Base-by-base conservation (phyloP, 2,797 vertebrate genomes). In the Threskiornis aethiopicus region DNA sequence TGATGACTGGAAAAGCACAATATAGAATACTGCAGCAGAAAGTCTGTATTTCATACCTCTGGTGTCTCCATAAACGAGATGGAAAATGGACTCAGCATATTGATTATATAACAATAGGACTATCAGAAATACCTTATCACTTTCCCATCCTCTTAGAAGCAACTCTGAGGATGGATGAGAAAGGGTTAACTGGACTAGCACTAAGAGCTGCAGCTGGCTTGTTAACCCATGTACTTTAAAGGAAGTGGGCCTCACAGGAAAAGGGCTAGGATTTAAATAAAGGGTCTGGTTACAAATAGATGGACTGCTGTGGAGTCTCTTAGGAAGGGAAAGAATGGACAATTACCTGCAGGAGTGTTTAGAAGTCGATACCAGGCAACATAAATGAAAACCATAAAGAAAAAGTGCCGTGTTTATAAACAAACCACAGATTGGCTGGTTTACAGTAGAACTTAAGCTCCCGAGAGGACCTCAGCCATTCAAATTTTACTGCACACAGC, bases 231-330 rank as follows among this genome's bases (percentile, higher is more conserved):
- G 37, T 59, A 73, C 55, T 82, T 88, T 76, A 82, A 94, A 96
- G 66, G 73, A 96, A 94, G 33, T 35, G 66, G 62, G 73, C 77
- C 73, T 82, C 93, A 92, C 37, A 93, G 88, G 73, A 94, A 95
- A 79, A 91, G 70, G 24, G 37, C 29, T 10, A 71, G 58, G 22
- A 94, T 90, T 94, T 94, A 92, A 94, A 84, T 84, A 91, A 82
- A 92, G 54, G 29, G 66, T 88, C 84, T 88, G 72, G 47, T 89
- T 94, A 86, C 90, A 94, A 89, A 72, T 9, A 87, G 54, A 91
- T 44, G 18, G 62, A 91, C 62, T 49, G 66, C 70, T 89, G 25
- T 44, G 39, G n/a, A 82, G 62, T 52, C 49, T 77, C 65, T 72
- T 31, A 47, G 20, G 58, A 88, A 64, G 41, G 26, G 19, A 66